Base-by-base conservation (phyloP, 2,888 invertebrate species). In the Nomada hirtipes region DNA sequence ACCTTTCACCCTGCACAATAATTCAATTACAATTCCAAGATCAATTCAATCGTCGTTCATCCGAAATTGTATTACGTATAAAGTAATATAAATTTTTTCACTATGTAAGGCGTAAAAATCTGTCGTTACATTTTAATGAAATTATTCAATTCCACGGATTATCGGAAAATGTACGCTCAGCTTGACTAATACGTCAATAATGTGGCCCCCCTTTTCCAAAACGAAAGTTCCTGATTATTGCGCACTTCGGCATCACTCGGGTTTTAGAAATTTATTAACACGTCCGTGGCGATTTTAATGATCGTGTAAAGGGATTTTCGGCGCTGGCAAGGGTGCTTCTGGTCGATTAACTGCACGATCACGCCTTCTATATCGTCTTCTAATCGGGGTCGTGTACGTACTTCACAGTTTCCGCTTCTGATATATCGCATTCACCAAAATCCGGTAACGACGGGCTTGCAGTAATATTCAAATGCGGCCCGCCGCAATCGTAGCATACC, bases 391-490 rank as follows among this genome's bases (percentile, higher is more conserved):
- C 68, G 68, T 36, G 59, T 57, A 75, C 76, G 67, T 50, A 64
- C 64, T 63, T 57, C 36, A 68, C 53, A 36, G 55, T 82, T 83
- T 74, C 78, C 67, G 29, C 23, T 52, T 52, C 82, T 73, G 76
- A 82, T 76, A 71, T 78, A 78, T 83, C 71, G 83, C 78, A 83
- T 83, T 83, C 78, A 26, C 71, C 78, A 83, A 83, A 83, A 71
- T 83, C 83, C 83, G 59, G 78, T 74, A 83, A 83, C 84, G 67
- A 83, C 70, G 67, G 42, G 72, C 72, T 60, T 20, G 50, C 83
- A 50, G 71, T 75, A 83, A 83, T 83, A 78, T 83, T 83, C 71
- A 78, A 83, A 83, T 67, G 72, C 70, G 52, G 70, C 11, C n/a
- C 76, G 26, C 70, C 70, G 68, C 82, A 76, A 76, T 82, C 71